A percentile compares a stretch with the other conserved stretches of the same genome.
Conservation (phyloP, 1,140 invertebrate genomes). For the Scaptomyza hsui region DNA sequence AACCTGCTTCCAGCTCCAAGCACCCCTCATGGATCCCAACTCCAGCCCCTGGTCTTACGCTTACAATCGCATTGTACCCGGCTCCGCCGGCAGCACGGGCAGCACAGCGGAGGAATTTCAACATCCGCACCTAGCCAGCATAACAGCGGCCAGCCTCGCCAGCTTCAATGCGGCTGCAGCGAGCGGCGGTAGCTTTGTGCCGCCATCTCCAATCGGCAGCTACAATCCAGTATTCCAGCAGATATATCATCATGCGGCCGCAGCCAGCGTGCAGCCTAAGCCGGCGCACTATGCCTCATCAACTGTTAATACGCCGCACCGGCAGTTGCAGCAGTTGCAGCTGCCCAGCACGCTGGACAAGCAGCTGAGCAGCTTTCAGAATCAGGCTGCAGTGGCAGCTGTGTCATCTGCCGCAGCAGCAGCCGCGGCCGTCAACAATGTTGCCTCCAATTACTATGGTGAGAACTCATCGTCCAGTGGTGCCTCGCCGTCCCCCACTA, state of each 20-base stretch:
- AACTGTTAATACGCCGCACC: slow-evolving; percentile 77
- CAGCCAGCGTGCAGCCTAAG: slow-evolving; percentile 78
- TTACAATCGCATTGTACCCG: slow-evolving; percentile 80
- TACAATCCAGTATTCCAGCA: slow-evolving; percentile 83
- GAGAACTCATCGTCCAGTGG: slow-evolving; percentile 82
- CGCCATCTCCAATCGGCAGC: slow-evolving; percentile 79
- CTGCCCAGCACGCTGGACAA: slow-evolving; percentile 77
- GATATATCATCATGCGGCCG: slow-evolving; percentile 82
- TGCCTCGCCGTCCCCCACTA: slow-evolving; percentile 78
- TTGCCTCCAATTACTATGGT: slow-evolving; percentile 79
- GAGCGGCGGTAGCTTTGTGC: slow-evolving; percentile 79
- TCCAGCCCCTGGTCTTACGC: slow-evolving; percentile 82
- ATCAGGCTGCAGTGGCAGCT: slow-evolving; percentile 75
- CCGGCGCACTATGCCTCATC: slow-evolving; percentile 80
- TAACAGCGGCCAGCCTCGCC: slow-evolving; percentile 74
- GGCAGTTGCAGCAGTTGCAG: slow-evolving; percentile 78
- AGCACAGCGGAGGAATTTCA: slow-evolving; percentile 79
- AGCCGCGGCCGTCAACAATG: slow-evolving; percentile 74
- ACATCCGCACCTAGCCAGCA: slow-evolving; percentile 76
- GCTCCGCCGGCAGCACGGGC: slow-evolving; percentile 65
- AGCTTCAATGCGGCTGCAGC: slow-evolving; percentile 80
- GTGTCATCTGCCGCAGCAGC: slow-evolving; percentile 68
- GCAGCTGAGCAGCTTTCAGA: slow-evolving; percentile 77
- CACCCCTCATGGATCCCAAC: slow-evolving; percentile 75
- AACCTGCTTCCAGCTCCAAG: slow-evolving; percentile 43